Evolutionary conservation across 37 sponge, comb jelly and placozoan species (phyloP).

Genomic region (Halisarca cf. caerulea): DNA sequence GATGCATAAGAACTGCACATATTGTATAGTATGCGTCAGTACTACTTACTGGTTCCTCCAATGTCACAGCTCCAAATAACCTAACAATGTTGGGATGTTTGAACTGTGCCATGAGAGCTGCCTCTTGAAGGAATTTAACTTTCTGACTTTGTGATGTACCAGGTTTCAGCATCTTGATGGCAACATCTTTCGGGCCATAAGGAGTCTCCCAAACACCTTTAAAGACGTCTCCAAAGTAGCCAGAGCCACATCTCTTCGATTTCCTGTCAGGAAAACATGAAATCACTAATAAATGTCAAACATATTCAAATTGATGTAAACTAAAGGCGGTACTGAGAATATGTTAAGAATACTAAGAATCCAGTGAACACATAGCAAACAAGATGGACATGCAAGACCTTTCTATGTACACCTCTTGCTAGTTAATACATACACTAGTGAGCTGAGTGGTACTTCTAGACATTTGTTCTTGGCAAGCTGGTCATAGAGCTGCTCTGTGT

Average conservation of each 20-base stretch:
- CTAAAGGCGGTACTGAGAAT: not conserved
- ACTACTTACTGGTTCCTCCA: conserved; percentile 9
- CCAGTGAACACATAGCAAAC: no score
- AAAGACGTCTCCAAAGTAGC: not conserved
- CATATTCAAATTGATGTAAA: not conserved
- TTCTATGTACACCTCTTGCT: no score
- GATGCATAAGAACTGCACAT: no score
- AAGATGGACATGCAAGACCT: no score
- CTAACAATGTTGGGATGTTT: not conserved
- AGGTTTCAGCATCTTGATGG: conserved; percentile 7
- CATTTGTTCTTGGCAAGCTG: not conserved
- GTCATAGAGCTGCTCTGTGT: not conserved
- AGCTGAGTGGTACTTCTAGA: not conserved
- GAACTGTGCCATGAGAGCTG: not conserved
- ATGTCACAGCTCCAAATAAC: not conserved
- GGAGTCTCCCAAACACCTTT: conserved; percentile 3
- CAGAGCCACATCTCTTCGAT: not conserved
- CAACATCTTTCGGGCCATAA: not conserved
- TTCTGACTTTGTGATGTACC: not conserved
- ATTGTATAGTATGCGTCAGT: no score
- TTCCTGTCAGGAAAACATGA: not conserved
- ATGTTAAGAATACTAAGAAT: no score
- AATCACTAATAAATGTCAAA: not conserved
- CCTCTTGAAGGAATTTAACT: not conserved
- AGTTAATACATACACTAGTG: not conserved